These are phyloP conservation scores for Pseudomyrmex flavicornis DNA, from an alignment of 1,140 invertebrate genomes.

Conservation along the genomic window DNA sequence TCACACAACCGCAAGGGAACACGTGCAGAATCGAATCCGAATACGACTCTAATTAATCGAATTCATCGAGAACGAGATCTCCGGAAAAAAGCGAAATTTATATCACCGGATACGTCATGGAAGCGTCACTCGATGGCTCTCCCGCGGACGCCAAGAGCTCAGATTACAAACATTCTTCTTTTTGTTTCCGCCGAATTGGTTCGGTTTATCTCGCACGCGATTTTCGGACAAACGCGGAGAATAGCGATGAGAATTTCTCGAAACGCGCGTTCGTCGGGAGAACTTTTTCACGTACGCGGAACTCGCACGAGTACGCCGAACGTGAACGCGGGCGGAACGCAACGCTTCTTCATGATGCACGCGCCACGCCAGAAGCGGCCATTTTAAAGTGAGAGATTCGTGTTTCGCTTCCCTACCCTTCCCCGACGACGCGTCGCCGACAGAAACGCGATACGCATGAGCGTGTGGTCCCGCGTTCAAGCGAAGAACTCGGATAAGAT, in stretches of 20 bases:
- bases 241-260: neutral
- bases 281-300: neutral
- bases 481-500: too few relatives aligned
- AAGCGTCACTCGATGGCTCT: neutral
- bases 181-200: neutral
- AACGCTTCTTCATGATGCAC: neutral
- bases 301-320: neutral
- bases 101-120: neutral
- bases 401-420: neutral
- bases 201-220: neutral
- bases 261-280: neutral
- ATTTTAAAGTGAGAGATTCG: constrained; percentile 30
- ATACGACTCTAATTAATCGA: too few relatives aligned
- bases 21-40: neutral
- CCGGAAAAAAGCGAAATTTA: neutral
- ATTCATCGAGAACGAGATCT: too few relatives aligned
- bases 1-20: neutral
- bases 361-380: constrained; percentile 43
- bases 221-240: neutral
- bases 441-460: neutral
- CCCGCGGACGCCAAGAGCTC: constrained; percentile 2
- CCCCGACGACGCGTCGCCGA: neutral
- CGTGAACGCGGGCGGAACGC: neutral
- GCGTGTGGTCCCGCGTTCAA: too few relatives aligned
- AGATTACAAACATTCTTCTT: neutral